A percentile compares a stretch with the other conserved stretches of the same genome.
Conservation (phyloP, 2,888 invertebrate genomes). For the Dorcus hopei region DNA sequence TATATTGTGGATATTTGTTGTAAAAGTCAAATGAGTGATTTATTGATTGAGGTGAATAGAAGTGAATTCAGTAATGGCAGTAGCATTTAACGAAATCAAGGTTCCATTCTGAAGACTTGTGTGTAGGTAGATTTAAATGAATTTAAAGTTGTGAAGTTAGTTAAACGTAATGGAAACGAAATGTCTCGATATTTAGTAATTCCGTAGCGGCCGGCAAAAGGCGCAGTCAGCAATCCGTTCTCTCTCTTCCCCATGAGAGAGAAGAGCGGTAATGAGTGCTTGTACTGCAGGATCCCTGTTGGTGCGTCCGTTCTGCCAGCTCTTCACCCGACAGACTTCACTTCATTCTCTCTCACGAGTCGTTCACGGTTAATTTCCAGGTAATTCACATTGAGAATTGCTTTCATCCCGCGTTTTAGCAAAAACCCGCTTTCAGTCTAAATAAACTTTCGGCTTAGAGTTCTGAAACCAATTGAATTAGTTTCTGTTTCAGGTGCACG, state of each 20-base stretch:
- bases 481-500: constrained; percentile 24
- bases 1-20: too few species aligned
- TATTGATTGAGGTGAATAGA: too few species aligned
- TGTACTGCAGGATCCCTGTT: constrained; percentile 42
- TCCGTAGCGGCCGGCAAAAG: constrained; percentile 35
- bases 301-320: constrained; percentile 26
- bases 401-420: constrained; percentile 34
- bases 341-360: constrained; percentile 31
- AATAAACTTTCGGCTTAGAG: constrained; percentile 1
- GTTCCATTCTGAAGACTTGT: not conserved
- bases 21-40: too few species aligned
- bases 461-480: constrained; percentile 28
- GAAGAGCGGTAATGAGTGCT: constrained; percentile 40
- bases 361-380: constrained; percentile 46
- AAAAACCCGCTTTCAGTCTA: constrained; percentile 29
- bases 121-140: constrained; percentile 8
- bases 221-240: constrained; percentile 32
- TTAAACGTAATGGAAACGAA: constrained; percentile 21
- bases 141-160: constrained; percentile 23
- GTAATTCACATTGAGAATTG: constrained; percentile 44
- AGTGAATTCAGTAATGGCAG: too few species aligned
- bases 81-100: too few species aligned
- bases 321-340: constrained; percentile 29
- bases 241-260: constrained; percentile 10
- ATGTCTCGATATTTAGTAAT: constrained; percentile 41